Conservation (phyloP, 1,140 invertebrate species). For the Eulimnadia texana region DNA sequence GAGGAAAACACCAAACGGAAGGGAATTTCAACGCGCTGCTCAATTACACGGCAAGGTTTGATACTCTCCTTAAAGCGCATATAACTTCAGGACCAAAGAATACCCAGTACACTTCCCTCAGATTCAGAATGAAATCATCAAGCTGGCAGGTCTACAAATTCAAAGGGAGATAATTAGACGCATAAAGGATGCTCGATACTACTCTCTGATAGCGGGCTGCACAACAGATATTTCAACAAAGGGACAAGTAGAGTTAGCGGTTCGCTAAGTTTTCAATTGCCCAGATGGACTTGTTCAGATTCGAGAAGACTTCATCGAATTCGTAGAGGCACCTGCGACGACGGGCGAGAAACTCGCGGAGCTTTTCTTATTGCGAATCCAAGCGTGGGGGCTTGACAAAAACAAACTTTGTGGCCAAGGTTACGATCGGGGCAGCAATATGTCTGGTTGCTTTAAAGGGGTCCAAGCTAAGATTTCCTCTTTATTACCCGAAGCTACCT, state of each 20-base stretch:
- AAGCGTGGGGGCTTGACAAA: conserved; percentile 1
- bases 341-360: conserved; percentile 5
- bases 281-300: conserved; percentile 3
- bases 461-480: conserved; percentile 8
- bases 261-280: conserved; percentile 1
- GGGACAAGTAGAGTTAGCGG: background rate
- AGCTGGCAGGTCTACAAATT: background rate
- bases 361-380: background rate
- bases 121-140: conserved; percentile 1
- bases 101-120: conserved; percentile 3
- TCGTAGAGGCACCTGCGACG: background rate
- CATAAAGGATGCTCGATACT: background rate
- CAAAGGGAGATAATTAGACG: background rate
- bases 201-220: background rate
- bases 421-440: conserved; percentile 4
- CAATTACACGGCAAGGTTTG: background rate
- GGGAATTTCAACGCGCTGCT: conserved; percentile 3
- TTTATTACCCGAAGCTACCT: background rate
- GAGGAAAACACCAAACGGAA: background rate
- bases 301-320: conserved; percentile 9
- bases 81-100: conserved; percentile 2
- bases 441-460: conserved; percentile 9
- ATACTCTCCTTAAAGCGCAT: background rate
- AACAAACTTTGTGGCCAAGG: background rate
- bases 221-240: conserved; percentile 9